These are phyloP conservation scores for Isoperla grammatica DNA, from an alignment of 2,888 invertebrate species.

Conservation along the genomic window DNA sequence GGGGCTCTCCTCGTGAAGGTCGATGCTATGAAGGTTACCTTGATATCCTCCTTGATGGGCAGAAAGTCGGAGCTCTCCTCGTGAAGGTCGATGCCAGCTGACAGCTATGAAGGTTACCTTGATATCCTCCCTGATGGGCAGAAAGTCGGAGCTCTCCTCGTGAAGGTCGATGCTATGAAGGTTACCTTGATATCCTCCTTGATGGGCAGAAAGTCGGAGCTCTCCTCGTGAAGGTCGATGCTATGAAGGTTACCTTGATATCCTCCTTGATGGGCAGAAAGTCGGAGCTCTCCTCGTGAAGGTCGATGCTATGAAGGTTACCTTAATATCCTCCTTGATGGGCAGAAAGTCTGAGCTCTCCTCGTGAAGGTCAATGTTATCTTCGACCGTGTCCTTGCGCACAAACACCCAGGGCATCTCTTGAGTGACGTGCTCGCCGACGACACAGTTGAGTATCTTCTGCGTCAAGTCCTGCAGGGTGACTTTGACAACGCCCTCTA, in stretches of 20 bases:
- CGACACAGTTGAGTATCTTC: constrained; percentile 54
- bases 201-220: constrained; percentile 46
- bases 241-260: too few species aligned
- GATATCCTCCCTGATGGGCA: constrained; percentile 39
- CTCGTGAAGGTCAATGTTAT: constrained; percentile 54
- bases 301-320: too few species aligned
- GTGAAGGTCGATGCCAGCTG: too few species aligned
- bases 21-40: constrained; percentile 51
- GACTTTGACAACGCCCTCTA: constrained; percentile 18
- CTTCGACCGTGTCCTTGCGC: constrained; percentile 54
- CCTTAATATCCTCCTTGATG: constrained; percentile 41
- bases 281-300: constrained; percentile 53
- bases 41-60: constrained; percentile 40
- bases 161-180: not conserved
- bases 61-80: constrained; percentile 56
- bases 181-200: constrained; percentile 36
- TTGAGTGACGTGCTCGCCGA: constrained; percentile 62
- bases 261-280: constrained; percentile 45
- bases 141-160: constrained; percentile 45
- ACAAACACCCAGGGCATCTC: constrained; percentile 70
- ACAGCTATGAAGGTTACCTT: too few species aligned
- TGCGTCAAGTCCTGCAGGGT: constrained; percentile 53
- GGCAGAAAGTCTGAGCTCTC: constrained; percentile 48
- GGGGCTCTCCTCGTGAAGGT: constrained; percentile 49
- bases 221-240: constrained; percentile 32